Evolutionary conservation across 30 jellyfish, hydroid and myxozoan species (phyloP).

Genomic region (Nemopilema nomurai): DNA sequence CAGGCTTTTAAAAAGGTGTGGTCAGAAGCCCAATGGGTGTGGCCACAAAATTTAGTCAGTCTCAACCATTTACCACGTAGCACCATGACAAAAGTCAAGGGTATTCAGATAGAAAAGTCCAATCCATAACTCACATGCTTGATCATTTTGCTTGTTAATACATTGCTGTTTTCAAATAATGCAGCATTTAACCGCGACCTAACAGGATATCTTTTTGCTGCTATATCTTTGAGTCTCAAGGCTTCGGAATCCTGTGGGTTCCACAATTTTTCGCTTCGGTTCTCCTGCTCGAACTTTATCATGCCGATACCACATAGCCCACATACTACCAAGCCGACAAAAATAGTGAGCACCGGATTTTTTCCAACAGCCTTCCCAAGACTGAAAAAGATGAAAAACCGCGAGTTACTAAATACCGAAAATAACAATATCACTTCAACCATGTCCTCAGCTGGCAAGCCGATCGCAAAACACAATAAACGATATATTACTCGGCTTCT

Average conservation of each 20-base stretch:
- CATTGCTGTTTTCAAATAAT: conserved; percentile 65
- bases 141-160: conserved; percentile 49
- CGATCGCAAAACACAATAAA: too few species aligned
- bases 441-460: neutral
- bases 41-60: too few species aligned
- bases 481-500: too few species aligned
- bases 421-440: neutral
- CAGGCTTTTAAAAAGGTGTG: too few species aligned
- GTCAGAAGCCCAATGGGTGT: too few species aligned
- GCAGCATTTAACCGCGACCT: conserved; percentile 38
- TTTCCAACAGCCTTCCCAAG: conserved; percentile 63
- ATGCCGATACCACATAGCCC: conserved; percentile 77
- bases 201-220: conserved; percentile 55
- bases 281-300: conserved; percentile 63
- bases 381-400: conserved; percentile 17
- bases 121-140: conserved; percentile 50
- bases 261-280: conserved; percentile 89
- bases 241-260: conserved; percentile 80
- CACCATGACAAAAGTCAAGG: too few species aligned
- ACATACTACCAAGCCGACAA: conserved; percentile 45
- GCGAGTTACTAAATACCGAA: too few species aligned
- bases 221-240: conserved; percentile 45
- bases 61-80: too few species aligned
- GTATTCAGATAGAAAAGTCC: neutral
- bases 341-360: conserved; percentile 56